A percentile compares a stretch with the other conserved stretches of the same genome.
Evolutionary conservation across 1,140 invertebrate genomes (phyloP).

Genomic region (Helicoverpa armigera): DNA sequence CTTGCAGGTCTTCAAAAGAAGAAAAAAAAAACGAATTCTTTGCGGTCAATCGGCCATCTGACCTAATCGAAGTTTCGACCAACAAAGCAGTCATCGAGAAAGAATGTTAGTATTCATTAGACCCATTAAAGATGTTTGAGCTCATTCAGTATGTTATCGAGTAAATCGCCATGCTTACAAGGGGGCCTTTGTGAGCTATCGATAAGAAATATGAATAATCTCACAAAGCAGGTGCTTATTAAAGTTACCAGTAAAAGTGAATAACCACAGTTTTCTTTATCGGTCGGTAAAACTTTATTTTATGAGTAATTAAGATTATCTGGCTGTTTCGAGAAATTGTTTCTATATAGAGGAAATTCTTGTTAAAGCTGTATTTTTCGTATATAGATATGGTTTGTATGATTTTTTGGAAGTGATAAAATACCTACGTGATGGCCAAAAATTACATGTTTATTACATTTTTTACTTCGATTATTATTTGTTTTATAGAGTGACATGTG

Average conservation of each 20-base stretch:
- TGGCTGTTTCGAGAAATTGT: neutral
- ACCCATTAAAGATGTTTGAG: slow-evolving; percentile 4
- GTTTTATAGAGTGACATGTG: too few species aligned
- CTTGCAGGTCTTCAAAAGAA: neutral
- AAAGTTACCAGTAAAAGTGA: slow-evolving; percentile 22
- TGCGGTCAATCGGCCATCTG: neutral
- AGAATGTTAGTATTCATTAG: slow-evolving; percentile 51
- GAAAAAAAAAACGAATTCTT: neutral
- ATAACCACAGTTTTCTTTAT: slow-evolving; percentile 42
- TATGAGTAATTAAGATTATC: slow-evolving; percentile 27
- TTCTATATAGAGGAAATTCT: neutral
- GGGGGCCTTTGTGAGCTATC: neutral
- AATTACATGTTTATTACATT: too few species aligned
- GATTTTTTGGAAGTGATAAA: too few species aligned
- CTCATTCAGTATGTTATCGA: slow-evolving; percentile 9
- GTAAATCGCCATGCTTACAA: slow-evolving; percentile 23
- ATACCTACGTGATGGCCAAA: too few species aligned
- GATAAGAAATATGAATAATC: slow-evolving; percentile 1
- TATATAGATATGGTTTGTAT: too few species aligned
- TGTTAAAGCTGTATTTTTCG: neutral
- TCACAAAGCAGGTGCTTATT: neutral
- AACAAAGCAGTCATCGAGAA: slow-evolving; percentile 37
- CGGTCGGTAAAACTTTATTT: slow-evolving; percentile 15
- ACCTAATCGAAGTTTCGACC: slow-evolving; percentile 1
- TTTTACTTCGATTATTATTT: too few species aligned